These are phyloP conservation scores for Abramis brama DNA, from an alignment of 2,113 vertebrate species.

Conservation along the genomic window DNA sequence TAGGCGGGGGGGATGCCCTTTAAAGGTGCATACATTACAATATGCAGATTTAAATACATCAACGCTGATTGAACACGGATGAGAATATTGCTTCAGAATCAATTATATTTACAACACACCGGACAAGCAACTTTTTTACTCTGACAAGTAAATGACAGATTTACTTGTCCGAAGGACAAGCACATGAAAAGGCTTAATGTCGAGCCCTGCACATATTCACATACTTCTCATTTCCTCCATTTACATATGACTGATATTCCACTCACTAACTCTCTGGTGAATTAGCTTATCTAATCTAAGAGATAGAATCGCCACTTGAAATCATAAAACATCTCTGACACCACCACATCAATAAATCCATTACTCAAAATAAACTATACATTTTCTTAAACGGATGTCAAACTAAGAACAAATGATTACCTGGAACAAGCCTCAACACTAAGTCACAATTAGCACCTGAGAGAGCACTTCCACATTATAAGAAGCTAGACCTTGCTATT, in stretches of 20 bases:
- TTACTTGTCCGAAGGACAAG: no score
- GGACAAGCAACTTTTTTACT: no score
- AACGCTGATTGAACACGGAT: no score
- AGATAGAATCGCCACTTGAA: not conserved
- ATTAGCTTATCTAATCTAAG: slow-evolving; percentile 29
- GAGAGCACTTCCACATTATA: slow-evolving; percentile 35
- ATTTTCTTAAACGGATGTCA: slow-evolving; percentile 41
- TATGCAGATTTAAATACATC: no score
- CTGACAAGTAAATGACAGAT: no score
- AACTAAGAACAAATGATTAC: slow-evolving; percentile 19
- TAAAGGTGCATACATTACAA: no score
- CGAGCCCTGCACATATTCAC: not conserved
- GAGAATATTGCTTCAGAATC: no score
- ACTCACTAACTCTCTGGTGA: slow-evolving; percentile 29
- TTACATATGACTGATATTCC: slow-evolving; percentile 22
- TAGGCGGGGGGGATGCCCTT: no score
- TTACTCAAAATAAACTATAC: slow-evolving; percentile 31
- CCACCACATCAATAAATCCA: slow-evolving; percentile 43
- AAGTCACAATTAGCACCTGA: slow-evolving; percentile 39
- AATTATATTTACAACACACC: no score
- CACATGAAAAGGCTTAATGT: no score
- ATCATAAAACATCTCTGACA: slow-evolving; percentile 27
- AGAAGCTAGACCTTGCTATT: slow-evolving; percentile 47
- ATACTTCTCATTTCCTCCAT: not conserved
- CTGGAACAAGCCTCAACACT: slow-evolving; percentile 31